These are phyloP conservation scores for Tyrophagus putrescentiae DNA, from an alignment of 1,140 invertebrate species.

Conservation along the genomic window DNA sequence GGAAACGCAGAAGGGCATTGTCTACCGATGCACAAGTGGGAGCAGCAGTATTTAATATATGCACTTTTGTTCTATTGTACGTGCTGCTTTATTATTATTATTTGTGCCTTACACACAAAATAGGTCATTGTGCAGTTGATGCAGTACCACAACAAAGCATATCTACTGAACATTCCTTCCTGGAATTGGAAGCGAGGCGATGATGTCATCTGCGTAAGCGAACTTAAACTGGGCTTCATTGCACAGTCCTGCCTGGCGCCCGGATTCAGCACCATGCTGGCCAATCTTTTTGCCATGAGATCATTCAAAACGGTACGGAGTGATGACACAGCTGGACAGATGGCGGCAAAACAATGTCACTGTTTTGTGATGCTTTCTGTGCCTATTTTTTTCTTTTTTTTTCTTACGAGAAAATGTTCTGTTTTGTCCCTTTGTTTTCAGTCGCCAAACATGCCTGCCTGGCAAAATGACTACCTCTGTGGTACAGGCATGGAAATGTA, in stretches of 20 bases:
- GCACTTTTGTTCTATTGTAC: neutral
- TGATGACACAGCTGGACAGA: neutral
- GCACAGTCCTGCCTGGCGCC: slow-evolving; percentile 46
- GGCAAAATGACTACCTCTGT: slow-evolving; percentile 43
- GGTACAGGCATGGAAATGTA: slow-evolving; percentile 48
- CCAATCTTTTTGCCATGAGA: slow-evolving; percentile 45
- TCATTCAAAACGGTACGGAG: slow-evolving; percentile 41
- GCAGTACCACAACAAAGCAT: slow-evolving; percentile 48
- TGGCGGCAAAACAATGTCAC: neutral
- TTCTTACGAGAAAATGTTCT: too few relatives aligned
- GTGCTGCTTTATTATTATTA: neutral
- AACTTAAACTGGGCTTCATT: slow-evolving; percentile 45
- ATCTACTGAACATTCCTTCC: slow-evolving; percentile 44
- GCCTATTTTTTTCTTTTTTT: neutral
- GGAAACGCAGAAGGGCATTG: neutral
- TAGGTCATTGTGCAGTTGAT: slow-evolving; percentile 43
- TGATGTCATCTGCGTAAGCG: slow-evolving; percentile 42
- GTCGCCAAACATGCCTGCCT: slow-evolving; percentile 35
- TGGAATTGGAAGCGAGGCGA: slow-evolving; percentile 43
- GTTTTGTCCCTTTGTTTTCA: slow-evolving; percentile 20
- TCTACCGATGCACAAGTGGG: neutral
- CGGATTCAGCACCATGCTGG: slow-evolving; percentile 45
- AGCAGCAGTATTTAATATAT: neutral
- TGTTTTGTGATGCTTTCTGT: neutral
- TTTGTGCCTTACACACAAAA: neutral